Evolutionary conservation across 2,888 invertebrate genomes (phyloP).

Genomic region (Hybos culiciformis): DNA sequence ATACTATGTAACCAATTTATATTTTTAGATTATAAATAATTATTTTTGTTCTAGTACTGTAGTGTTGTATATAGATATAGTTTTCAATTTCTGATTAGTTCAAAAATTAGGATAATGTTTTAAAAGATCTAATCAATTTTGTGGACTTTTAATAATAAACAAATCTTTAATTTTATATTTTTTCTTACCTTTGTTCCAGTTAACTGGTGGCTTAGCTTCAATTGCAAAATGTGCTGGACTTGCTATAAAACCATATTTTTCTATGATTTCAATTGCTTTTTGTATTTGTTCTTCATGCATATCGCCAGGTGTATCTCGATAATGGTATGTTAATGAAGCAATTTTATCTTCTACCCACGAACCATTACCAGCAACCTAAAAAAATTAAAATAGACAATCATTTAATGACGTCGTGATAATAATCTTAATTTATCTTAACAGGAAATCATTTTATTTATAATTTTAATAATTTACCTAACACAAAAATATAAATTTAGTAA

Average conservation of each 20-base stretch:
- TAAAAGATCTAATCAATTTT: neutral
- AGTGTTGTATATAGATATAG: no score
- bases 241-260: conserved; percentile 48
- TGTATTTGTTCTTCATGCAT: conserved; percentile 40
- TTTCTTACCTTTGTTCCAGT: conserved; percentile 58
- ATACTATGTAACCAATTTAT: no score
- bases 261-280: conserved; percentile 46
- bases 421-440: neutral
- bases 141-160: conserved; percentile 17
- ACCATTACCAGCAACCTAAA: conserved; percentile 45
- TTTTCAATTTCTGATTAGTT: no score
- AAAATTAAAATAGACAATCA: conserved; percentile 4
- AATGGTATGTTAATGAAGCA: conserved; percentile 57
- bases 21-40: no score
- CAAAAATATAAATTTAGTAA: neutral
- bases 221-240: conserved; percentile 56
- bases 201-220: conserved; percentile 63
- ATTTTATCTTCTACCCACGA: conserved; percentile 68
- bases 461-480: neutral
- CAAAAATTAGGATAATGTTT: no score
- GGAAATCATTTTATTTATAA: conserved; percentile 1
- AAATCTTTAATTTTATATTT: no score
- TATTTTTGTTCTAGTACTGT: no score
- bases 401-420: no score
- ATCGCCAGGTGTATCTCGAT: conserved; percentile 49